Base-by-base conservation (phyloP, 2,888 invertebrate genomes). In the Clistopyga incitator region DNA sequence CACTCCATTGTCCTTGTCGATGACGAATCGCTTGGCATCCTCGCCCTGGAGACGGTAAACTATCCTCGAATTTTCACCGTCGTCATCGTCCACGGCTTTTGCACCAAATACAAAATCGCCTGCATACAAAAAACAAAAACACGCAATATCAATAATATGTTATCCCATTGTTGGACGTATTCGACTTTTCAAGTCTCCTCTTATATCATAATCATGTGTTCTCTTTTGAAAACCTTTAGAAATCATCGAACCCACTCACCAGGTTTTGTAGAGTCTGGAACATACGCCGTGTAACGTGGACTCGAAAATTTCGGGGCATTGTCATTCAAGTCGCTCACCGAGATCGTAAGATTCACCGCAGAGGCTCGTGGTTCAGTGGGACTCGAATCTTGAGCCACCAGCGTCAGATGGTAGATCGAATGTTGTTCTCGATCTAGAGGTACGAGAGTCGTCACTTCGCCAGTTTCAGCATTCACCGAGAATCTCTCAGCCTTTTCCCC, bases 311-410 rank as follows among this genome's bases (percentile, higher is more conserved):
- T 94, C 0, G 98, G 98, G 11, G 96, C 95, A 92, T 98, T 98
- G 92, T 98, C 98, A 91, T 98, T 98, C 90, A 97, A 96, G 93
- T 98, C 98, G 72, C 95, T 94, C 4, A 98, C 95, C 15, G 94
- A 93, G 72, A 98, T 96, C 3, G 97, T 97, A 64, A 98, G 94
- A 92, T 97, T 97, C 2, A 98, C 97, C 13, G 97, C 97, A 1
- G 97, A 96, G 0, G 97, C 97, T 87, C 96, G 94, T 0, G 97
- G 97, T 88, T 97, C 97, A 0, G 97, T 98, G 0, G 97, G 95
- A 34, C 98, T 98, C 82, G 97, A 97, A 93, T 98, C 98, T 92
- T 97, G 97, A 1, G 98, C 98, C 94, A 97, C 97, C 20, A 98
- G 94, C 1, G 97, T 97, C 85, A 98, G 94, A 91, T 96, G 96